Evolutionary conservation across 2,113 vertebrate genomes (phyloP).

Genomic region (Ondatra zibethicus): DNA sequence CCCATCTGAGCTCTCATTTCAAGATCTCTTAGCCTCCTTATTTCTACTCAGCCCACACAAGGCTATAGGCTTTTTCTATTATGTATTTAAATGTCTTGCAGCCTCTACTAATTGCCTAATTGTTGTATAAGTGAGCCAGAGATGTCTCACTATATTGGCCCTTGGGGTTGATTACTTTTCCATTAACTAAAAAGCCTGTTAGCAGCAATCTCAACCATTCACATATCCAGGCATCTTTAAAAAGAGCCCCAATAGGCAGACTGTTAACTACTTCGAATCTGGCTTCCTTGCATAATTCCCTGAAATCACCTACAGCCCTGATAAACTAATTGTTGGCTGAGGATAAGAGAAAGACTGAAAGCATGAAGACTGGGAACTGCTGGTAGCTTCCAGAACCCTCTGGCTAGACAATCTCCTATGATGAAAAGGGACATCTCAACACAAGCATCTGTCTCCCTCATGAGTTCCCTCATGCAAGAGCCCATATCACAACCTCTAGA

Average conservation of each 20-base stretch:
- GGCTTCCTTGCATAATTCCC: neutral
- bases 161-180: neutral
- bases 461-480: neutral
- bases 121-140: neutral
- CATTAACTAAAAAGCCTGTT: neutral
- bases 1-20: neutral
- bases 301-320: neutral
- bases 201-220: slow-evolving; percentile 44
- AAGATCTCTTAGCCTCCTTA: neutral
- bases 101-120: neutral
- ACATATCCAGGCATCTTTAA: neutral
- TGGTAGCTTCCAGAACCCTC: neutral
- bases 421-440: neutral
- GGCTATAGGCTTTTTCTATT: neutral
- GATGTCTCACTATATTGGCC: neutral
- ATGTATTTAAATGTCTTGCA: neutral
- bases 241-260: neutral
- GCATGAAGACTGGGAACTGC: neutral
- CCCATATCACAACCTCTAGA: neutral
- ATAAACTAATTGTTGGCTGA: neutral
- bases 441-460: neutral
- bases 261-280: neutral
- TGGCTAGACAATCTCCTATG: neutral
- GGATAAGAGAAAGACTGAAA: neutral
- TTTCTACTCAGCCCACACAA: neutral